Percentiles rank a stretch among this genome's conserved stretches.
Evolutionary conservation across 1,140 invertebrate genomes (phyloP).

Genomic region (Oncopodura yosiiana): DNA sequence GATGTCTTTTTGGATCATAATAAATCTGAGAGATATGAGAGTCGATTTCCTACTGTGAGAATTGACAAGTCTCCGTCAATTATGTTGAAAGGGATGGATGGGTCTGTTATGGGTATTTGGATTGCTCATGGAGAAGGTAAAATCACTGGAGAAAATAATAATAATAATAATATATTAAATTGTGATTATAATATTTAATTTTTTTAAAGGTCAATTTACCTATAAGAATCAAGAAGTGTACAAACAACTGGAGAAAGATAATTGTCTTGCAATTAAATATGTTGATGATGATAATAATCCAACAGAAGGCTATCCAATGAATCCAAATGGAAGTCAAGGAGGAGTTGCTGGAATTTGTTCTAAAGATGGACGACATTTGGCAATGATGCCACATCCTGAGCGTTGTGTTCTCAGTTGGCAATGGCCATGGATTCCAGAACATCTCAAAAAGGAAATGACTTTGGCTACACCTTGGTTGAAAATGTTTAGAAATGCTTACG

Average conservation of each 20-base stretch:
- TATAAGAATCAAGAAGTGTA: slow-evolving; percentile 47
- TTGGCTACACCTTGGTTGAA: slow-evolving; percentile 72
- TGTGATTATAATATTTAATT: slow-evolving; percentile 3
- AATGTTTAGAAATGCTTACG: slow-evolving; percentile 84
- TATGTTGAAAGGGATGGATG: slow-evolving; percentile 79
- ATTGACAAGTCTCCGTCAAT: slow-evolving; percentile 64
- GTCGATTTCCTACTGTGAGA: slow-evolving; percentile 74
- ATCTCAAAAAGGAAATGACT: slow-evolving; percentile 39
- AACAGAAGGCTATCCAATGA: slow-evolving; percentile 78
- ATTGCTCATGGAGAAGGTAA: slow-evolving; percentile 92
- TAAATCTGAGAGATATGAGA: slow-evolving; percentile 79
- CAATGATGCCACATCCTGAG: slow-evolving; percentile 98
- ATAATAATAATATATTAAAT: neutral
- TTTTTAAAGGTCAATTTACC: slow-evolving; percentile 47
- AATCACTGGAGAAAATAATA: slow-evolving; percentile 38
- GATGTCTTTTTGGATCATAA: slow-evolving; percentile 76
- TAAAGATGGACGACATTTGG: slow-evolving; percentile 78
- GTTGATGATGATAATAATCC: slow-evolving; percentile 65
- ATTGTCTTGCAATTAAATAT: slow-evolving; percentile 67
- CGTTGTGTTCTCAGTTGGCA: slow-evolving; percentile 75
- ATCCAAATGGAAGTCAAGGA: slow-evolving; percentile 78
- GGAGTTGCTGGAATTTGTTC: slow-evolving; percentile 85
- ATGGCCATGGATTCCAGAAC: slow-evolving; percentile 60
- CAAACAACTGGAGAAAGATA: slow-evolving; percentile 47
- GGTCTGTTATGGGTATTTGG: slow-evolving; percentile 80